Conservation (phyloP, 2,888 invertebrate species). For the Athalia cordata region DNA sequence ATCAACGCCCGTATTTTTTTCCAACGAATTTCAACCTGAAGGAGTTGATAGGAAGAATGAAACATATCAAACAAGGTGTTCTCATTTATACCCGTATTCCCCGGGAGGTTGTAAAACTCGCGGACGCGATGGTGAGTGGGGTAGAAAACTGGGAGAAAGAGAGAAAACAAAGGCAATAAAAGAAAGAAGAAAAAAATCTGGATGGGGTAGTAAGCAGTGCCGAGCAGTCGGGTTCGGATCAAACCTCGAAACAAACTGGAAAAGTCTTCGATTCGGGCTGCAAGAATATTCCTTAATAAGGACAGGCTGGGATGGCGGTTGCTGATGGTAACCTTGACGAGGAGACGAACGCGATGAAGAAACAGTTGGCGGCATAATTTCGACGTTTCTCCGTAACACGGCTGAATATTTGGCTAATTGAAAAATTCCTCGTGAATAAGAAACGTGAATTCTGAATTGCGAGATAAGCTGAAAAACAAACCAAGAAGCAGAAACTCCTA, state of each 20-base stretch:
- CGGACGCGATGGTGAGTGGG: slow-evolving; percentile 36
- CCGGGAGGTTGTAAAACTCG: slow-evolving; percentile 42
- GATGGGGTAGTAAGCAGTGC: slow-evolving; percentile 51
- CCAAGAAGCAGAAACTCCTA: no score
- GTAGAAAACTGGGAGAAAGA: slow-evolving; percentile 42
- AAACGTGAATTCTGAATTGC: no score
- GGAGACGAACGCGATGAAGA: no score
- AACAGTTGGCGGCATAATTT: no score
- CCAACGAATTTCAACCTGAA: slow-evolving; percentile 45
- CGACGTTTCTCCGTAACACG: no score
- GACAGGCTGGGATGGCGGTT: not conserved
- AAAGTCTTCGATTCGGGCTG: slow-evolving; percentile 9
- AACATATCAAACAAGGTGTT: not conserved
- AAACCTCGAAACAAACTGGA: slow-evolving; percentile 9
- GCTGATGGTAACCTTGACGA: not conserved
- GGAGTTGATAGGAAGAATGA: not conserved
- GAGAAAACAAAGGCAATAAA: slow-evolving; percentile 46
- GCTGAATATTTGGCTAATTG: no score
- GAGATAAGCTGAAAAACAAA: no score
- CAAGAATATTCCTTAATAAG: slow-evolving; percentile 47
- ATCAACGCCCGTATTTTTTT: slow-evolving; percentile 61
- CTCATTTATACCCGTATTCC: slow-evolving; percentile 1
- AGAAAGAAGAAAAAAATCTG: slow-evolving; percentile 51
- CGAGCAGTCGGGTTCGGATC: slow-evolving; percentile 59
- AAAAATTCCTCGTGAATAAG: no score